Base-by-base conservation (phyloP, 2,113 vertebrate species). In the Procavia capensis region DNA sequence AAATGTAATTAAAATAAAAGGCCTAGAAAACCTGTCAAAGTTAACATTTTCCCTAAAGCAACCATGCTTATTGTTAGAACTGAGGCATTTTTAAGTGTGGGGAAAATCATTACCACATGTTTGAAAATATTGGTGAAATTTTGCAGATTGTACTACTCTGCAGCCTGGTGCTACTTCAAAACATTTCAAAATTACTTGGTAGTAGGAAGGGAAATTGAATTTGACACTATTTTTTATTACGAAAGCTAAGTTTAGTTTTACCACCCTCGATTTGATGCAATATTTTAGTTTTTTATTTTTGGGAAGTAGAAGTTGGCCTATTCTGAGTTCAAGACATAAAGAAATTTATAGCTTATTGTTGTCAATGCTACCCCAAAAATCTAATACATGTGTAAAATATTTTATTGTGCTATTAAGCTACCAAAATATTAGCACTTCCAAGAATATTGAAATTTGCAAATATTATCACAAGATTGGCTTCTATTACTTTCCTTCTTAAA, bases 51-150 rank as follows among this genome's bases (percentile, higher is more conserved):
- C 98, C 98, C 84, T 97, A 95, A 98, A 98, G 97, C 97, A 97
- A 96, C 93, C 97, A 98, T 97, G 95, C 98, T 99, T 97, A 96
- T 98, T 98, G 95, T 98, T 98, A 97, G 97, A 97, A 96, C 97
- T 97, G 93, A 50, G 98, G 93, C 98, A 98, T 98, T 99, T 99
- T 99, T 98, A 99, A 98, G 98, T 99, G 97, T 97, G 97, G 98
- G 95, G 97, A 97, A 99, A 99, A 99, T 98, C 98, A 99, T 98
- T 99, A 98, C 99, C 99, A 99, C 98, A 98, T 99, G 99, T 99
- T 99, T 98, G 98, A 98, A 98, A 99, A 99, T 98, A 98, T 96
- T 97, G 96, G 94, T 99, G 98, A 98, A 98, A 98, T 98, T 99
- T 98, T 98, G 96, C 98, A 99, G 99, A 99, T 98, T 98, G 91